These are phyloP conservation scores for Drosophila nigrodunni DNA, from an alignment of 1,140 invertebrate species.

Conservation along the genomic window DNA sequence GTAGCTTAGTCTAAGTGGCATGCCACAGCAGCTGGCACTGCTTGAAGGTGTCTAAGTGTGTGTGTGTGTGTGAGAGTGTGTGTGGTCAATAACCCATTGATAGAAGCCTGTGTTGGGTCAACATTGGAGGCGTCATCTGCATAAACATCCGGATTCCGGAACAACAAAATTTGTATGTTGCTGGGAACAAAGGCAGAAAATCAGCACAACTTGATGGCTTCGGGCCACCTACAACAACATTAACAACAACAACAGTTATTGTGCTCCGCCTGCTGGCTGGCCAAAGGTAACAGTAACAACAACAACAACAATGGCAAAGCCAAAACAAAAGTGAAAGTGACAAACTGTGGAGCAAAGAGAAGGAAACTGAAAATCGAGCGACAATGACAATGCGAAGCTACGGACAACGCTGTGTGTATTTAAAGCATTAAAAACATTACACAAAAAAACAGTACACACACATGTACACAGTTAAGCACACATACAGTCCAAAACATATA, in stretches of 20 bases:
- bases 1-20: background rate
- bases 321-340: constrained; percentile 70
- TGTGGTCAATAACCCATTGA: constrained; percentile 22
- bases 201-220: constrained; percentile 29
- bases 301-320: constrained; percentile 19
- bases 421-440: constrained; percentile 68
- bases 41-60: background rate
- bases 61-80: constrained; percentile 4
- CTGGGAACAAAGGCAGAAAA: constrained; percentile 59
- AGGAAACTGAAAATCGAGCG: constrained; percentile 63
- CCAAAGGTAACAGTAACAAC: constrained; percentile 46
- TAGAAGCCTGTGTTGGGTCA: constrained; percentile 28
- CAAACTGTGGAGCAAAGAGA: constrained; percentile 53
- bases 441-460: constrained; percentile 28
- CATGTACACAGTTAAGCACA: constrained; percentile 15
- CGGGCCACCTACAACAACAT: constrained; percentile 45
- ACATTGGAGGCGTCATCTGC: constrained; percentile 39
- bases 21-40: constrained; percentile 14
- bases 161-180: constrained; percentile 49
- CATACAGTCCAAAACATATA: constrained; percentile 14
- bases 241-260: constrained; percentile 48
- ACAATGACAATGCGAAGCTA: constrained; percentile 70
- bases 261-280: constrained; percentile 12
- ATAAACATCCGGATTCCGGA: constrained; percentile 49
- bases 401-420: constrained; percentile 63